These are phyloP conservation scores for Amblyornis subalaris DNA, from an alignment of 2,113 vertebrate species.

Conservation along the genomic window DNA sequence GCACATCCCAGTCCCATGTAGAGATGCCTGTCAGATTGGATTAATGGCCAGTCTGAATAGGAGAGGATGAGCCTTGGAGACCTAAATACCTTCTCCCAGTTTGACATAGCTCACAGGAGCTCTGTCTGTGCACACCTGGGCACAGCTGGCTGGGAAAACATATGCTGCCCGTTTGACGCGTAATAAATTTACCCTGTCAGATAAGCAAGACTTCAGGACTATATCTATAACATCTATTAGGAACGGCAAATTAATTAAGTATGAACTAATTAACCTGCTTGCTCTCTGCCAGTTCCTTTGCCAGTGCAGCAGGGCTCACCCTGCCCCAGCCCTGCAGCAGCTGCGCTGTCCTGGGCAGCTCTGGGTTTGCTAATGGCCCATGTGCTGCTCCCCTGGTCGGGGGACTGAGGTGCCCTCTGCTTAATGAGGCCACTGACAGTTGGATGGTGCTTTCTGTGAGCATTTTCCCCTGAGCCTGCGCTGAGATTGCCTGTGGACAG, in stretches of 20 bases:
- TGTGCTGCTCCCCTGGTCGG: background rate
- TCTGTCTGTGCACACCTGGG: too few species aligned
- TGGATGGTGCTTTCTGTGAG: background rate
- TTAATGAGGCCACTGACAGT: background rate
- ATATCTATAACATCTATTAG: background rate
- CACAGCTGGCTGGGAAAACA: background rate
- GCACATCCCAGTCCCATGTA: rapidly evolving
- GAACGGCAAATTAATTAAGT: constrained; percentile 1
- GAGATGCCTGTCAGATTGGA: background rate
- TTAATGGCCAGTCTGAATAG: background rate
- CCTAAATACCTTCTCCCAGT: background rate
- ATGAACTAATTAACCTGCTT: background rate
- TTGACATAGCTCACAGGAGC: background rate
- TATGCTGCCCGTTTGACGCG: background rate
- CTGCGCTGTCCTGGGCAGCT: background rate
- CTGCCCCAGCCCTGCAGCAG: background rate
- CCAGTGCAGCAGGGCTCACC: background rate
- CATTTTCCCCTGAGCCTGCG: background rate
- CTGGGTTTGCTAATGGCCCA: background rate
- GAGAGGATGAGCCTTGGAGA: background rate
- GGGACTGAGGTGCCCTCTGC: background rate
- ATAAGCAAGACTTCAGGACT: background rate
- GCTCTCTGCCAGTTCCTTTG: background rate
- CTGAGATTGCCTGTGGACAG: background rate
- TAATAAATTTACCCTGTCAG: background rate